Evolutionary conservation across 2,797 vertebrate genomes (phyloP).

Genomic region (Remorina albescens): DNA sequence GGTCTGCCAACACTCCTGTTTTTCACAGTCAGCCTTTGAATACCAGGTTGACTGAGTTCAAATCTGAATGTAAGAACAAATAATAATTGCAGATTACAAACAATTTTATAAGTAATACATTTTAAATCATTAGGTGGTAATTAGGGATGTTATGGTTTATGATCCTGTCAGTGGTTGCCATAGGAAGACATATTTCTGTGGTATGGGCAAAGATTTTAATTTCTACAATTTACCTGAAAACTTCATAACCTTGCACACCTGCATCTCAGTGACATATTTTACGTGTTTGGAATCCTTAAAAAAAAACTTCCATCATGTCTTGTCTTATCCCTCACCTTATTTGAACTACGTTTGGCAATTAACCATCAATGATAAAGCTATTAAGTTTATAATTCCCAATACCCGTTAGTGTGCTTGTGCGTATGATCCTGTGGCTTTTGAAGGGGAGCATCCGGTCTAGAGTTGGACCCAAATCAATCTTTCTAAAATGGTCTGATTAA

Average conservation of each 20-base stretch:
- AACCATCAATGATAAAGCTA: not conserved
- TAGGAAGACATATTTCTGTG: no score
- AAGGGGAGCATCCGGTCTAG: not conserved
- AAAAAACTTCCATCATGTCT: not conserved
- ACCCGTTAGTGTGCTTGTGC: not conserved
- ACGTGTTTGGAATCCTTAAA: not conserved
- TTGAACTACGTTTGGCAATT: not conserved
- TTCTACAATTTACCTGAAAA: not conserved
- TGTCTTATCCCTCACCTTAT: not conserved
- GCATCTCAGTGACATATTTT: no score
- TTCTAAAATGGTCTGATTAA: not conserved
- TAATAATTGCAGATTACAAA: no score
- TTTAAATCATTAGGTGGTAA: no score
- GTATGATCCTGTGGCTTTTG: not conserved
- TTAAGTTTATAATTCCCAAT: not conserved
- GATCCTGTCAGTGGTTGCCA: not conserved
- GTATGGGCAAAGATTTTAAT: not conserved
- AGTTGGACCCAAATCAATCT: not conserved
- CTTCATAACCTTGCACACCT: no score
- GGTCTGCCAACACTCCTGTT: not conserved
- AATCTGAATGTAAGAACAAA: not conserved
- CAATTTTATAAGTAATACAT: no score
- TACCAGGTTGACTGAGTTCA: not conserved
- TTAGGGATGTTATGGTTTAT: not conserved
- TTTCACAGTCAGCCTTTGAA: constrained; percentile 27